phyloP scores from a whole-genome alignment of 1,140 invertebrate genomes.

The Centruroides vittatus region DNA sequence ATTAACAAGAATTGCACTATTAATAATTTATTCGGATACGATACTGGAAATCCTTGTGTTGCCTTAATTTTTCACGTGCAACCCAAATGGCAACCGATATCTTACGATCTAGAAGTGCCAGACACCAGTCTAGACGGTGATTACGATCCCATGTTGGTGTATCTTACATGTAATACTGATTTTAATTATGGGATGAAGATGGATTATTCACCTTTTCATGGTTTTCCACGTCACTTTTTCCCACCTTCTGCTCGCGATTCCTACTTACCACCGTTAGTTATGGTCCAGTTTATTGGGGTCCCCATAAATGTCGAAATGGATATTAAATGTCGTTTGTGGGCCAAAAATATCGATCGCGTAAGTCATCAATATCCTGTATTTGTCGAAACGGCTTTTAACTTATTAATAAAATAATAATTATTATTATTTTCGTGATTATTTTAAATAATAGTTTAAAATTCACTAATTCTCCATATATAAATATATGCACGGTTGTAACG shows the following conservation, averaged over 20 bases:
- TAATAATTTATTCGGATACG: slow-evolving; percentile 10
- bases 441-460: too few species aligned
- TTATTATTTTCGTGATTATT: too few species aligned
- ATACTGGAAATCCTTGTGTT: slow-evolving; percentile 9
- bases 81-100: slow-evolving; percentile 3
- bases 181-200: not conserved
- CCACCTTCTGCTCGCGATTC: not conserved
- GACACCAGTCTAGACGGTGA: not conserved
- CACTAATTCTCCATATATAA: too few species aligned
- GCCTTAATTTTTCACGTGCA: slow-evolving; percentile 7
- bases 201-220: slow-evolving; percentile 8
- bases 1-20: slow-evolving; percentile 10
- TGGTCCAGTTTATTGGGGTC: slow-evolving; percentile 8
- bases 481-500: too few species aligned
- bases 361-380: too few species aligned
- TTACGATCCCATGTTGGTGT: not conserved
- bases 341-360: slow-evolving; percentile 1
- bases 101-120: not conserved
- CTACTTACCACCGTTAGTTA: slow-evolving; percentile 5
- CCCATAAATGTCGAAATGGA: slow-evolving; percentile 1
- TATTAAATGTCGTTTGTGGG: slow-evolving; percentile 7
- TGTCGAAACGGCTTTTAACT: too few species aligned
- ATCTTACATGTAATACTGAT: slow-evolving; percentile 2
- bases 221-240: slow-evolving; percentile 7
- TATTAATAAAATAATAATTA: too few species aligned